Percentiles rank a stretch among this genome's conserved stretches.
Conservation (phyloP, 2,888 invertebrate species). For the Schrankia costaestrigalis region DNA sequence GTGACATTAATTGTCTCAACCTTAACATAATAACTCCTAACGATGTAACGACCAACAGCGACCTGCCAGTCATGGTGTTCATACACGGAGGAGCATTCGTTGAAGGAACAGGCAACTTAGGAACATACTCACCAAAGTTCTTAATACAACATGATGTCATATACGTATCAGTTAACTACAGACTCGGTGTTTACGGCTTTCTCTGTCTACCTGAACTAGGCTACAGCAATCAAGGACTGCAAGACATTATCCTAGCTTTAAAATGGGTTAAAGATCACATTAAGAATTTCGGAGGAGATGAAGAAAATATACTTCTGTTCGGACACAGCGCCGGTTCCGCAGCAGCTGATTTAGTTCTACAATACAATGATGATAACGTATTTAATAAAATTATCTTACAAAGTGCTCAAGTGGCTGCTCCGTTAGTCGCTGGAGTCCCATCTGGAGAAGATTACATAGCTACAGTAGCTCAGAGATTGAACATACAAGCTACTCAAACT, state of each 20-base stretch:
- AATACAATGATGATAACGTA: constrained; percentile 27
- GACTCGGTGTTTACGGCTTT: constrained; percentile 7
- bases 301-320: constrained; percentile 22
- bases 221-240: constrained; percentile 38
- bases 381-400: constrained; percentile 32
- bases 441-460: constrained; percentile 8
- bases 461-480: constrained; percentile 10
- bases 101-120: constrained; percentile 1
- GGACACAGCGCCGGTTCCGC: constrained; percentile 36
- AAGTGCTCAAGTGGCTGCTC: constrained; percentile 17
- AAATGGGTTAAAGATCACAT: constrained; percentile 40
- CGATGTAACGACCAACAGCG: not conserved
- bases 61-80: constrained; percentile 8
- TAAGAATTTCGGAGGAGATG: constrained; percentile 33
- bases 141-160: constrained; percentile 1
- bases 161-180: constrained; percentile 5
- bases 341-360: constrained; percentile 31
- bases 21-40: constrained; percentile 6
- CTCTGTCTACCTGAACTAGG: constrained; percentile 1
- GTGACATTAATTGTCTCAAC: constrained; percentile 7
- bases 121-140: not conserved
- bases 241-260: constrained; percentile 34
- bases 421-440: constrained; percentile 11
- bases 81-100: constrained; percentile 7
- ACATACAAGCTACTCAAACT: not conserved